These are phyloP conservation scores for Potamilus streckersoni DNA, from an alignment of 1,140 invertebrate species.

Conservation along the genomic window DNA sequence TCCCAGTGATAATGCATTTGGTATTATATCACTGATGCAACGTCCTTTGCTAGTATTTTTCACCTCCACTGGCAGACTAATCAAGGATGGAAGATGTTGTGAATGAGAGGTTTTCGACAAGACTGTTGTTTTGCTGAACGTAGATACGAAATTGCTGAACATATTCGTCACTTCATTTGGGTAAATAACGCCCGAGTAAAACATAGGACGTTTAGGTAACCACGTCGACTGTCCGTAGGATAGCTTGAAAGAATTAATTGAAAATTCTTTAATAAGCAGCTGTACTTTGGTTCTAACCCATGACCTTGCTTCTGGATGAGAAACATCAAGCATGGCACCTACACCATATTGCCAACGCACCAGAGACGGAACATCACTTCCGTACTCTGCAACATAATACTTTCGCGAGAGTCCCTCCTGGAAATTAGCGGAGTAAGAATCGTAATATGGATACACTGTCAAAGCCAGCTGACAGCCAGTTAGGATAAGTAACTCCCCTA, in stretches of 20 bases:
- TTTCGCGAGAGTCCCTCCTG: constrained; percentile 38
- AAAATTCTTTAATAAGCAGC: constrained; percentile 72
- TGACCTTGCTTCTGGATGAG: constrained; percentile 60
- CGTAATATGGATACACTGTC: constrained; percentile 93
- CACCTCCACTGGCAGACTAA: constrained; percentile 34
- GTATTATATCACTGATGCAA: constrained; percentile 73
- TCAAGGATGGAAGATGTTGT: constrained; percentile 38
- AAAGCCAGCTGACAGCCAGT: constrained; percentile 81
- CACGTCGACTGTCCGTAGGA: constrained; percentile 90
- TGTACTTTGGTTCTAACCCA: constrained; percentile 81
- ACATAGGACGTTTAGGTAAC: constrained; percentile 74
- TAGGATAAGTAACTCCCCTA: constrained; percentile 72
- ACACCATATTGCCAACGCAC: constrained; percentile 82
- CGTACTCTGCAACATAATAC: constrained; percentile 60
- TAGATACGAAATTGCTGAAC: constrained; percentile 39
- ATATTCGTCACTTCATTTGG: constrained; percentile 37
- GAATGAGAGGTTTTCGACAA: constrained; percentile 48
- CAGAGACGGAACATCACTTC: constrained; percentile 70
- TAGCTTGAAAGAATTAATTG: constrained; percentile 89
- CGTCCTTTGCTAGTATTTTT: background rate
- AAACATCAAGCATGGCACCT: constrained; percentile 63
- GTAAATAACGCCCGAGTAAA: constrained; percentile 32
- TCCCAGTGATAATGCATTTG: constrained; percentile 84
- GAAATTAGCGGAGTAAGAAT: constrained; percentile 77
- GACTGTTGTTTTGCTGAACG: constrained; percentile 29